Evolutionary conservation across 2,888 invertebrate species (phyloP).

Genomic region (Synergus japonicus): DNA sequence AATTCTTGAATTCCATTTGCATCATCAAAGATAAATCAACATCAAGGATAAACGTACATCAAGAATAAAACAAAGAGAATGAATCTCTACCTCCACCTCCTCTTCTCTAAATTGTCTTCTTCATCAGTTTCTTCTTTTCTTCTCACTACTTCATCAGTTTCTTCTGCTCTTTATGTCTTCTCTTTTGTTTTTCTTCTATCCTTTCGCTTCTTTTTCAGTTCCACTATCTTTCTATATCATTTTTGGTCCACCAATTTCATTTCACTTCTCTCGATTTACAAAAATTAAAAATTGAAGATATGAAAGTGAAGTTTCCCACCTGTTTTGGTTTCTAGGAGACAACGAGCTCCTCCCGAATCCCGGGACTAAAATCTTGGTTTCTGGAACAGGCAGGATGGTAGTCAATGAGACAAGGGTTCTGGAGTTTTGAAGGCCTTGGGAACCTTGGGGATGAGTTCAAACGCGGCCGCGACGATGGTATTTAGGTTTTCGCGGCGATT

Average conservation of each 20-base stretch:
- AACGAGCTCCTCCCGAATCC: slow-evolving; percentile 29
- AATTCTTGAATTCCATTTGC: neutral
- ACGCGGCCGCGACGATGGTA: slow-evolving; percentile 10
- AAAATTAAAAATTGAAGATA: neutral
- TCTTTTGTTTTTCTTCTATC: neutral
- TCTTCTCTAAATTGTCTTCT: neutral
- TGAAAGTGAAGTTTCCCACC: neutral
- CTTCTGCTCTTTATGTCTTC: neutral
- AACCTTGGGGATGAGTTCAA: slow-evolving; percentile 8
- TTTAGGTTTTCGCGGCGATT: slow-evolving; percentile 6
- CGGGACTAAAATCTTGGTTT: neutral
- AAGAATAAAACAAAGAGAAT: no score
- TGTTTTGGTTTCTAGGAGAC: slow-evolving; percentile 22
- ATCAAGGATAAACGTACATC: neutral
- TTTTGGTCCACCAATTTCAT: neutral
- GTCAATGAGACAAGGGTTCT: neutral
- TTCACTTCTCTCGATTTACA: neutral
- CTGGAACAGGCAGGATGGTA: neutral
- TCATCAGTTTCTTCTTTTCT: neutral
- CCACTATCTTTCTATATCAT: neutral
- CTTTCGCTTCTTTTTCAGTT: neutral
- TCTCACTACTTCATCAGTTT: neutral
- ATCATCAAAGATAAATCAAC: neutral
- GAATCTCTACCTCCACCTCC: slow-evolving; percentile 16
- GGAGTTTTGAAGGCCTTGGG: neutral